Conservation (phyloP, 2,113 vertebrate species). For the Rhineura floridana region DNA sequence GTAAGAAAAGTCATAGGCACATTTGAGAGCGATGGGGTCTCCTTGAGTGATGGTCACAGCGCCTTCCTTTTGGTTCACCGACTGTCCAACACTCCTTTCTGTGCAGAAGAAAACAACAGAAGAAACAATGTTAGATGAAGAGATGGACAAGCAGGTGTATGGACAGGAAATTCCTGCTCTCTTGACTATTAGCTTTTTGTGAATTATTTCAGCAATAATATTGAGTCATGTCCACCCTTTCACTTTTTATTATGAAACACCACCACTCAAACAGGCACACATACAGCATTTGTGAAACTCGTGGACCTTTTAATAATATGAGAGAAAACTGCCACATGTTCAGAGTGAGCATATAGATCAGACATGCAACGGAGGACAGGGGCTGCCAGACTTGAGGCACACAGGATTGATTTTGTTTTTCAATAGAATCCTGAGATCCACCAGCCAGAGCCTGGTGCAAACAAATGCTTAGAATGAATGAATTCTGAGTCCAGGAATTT, state of each 20-base stretch:
- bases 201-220: not conserved
- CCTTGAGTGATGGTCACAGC: not conserved
- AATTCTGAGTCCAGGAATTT: not conserved
- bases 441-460: not conserved
- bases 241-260: too few species aligned
- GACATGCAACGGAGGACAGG: too few species aligned
- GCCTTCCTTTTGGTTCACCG: constrained; percentile 37
- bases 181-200: not conserved
- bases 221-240: not conserved
- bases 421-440: not conserved
- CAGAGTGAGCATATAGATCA: too few species aligned
- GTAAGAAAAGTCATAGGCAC: not conserved
- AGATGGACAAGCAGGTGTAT: too few species aligned
- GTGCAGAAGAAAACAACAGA: not conserved
- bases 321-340: too few species aligned
- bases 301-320: too few species aligned
- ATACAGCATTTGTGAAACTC: too few species aligned
- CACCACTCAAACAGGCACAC: too few species aligned
- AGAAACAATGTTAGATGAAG: not conserved
- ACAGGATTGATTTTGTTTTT: not conserved
- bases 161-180: not conserved
- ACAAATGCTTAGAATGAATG: not conserved
- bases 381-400: too few species aligned
- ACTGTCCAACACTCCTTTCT: constrained; percentile 20
- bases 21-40: not conserved